These are phyloP conservation scores for Coecobrya sp. DNA, from an alignment of 2,888 invertebrate genomes.

Conservation along the genomic window DNA sequence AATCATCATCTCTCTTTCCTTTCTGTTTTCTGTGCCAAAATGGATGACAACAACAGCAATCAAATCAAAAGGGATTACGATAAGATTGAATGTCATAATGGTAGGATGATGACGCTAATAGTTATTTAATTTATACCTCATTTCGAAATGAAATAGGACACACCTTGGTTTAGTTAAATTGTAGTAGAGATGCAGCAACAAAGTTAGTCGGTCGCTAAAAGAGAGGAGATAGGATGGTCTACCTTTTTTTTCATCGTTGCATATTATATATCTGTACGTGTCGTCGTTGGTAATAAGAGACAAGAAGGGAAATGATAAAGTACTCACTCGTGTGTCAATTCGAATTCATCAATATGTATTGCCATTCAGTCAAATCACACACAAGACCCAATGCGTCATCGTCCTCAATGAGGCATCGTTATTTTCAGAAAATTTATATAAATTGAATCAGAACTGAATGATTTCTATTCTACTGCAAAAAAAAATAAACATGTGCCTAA, in stretches of 20 bases:
- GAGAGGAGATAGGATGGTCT: slow-evolving; percentile 33
- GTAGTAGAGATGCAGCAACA: slow-evolving; percentile 20
- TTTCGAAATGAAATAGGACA: slow-evolving; percentile 80
- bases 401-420: slow-evolving; percentile 58
- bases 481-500: too few relatives aligned
- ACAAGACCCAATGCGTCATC: slow-evolving; percentile 21
- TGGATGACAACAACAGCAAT: slow-evolving; percentile 72
- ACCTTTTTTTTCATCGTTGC: slow-evolving; percentile 20
- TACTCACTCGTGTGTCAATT: slow-evolving; percentile 62
- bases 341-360: slow-evolving; percentile 69
- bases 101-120: slow-evolving; percentile 77
- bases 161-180: slow-evolving; percentile 72
- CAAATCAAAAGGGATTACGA: slow-evolving; percentile 76
- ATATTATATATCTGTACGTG: too few relatives aligned
- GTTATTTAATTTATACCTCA: slow-evolving; percentile 80
- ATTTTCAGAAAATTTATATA: slow-evolving; percentile 40
- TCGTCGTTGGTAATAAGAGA: not conserved
- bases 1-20: slow-evolving; percentile 40
- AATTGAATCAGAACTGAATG: slow-evolving; percentile 19
- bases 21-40: slow-evolving; percentile 74
- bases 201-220: slow-evolving; percentile 9
- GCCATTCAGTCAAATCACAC: slow-evolving; percentile 46
- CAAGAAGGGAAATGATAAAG: not conserved
- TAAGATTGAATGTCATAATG: slow-evolving; percentile 80
- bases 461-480: slow-evolving; percentile 9